Percentiles rank a stretch among this genome's conserved stretches.
These are phyloP conservation scores for Theonella swinhoei DNA, from an alignment of 37 sponge, comb jelly and placozoan genomes.

Conservation along the genomic window DNA sequence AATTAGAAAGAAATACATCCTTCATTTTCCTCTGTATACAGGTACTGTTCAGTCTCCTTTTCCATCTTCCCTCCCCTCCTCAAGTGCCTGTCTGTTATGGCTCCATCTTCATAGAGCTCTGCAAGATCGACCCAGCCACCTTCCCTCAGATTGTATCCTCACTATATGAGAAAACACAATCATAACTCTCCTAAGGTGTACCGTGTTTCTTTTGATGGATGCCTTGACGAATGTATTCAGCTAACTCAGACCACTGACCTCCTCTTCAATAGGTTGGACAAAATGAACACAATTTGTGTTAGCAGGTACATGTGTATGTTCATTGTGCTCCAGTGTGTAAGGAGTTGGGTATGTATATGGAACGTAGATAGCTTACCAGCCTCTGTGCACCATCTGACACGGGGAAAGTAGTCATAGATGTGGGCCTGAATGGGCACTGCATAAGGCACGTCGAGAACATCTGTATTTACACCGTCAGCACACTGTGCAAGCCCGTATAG, in stretches of 20 bases:
- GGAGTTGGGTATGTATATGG: too few species aligned
- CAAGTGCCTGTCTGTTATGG: slow-evolving; percentile 82
- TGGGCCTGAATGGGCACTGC: too few species aligned
- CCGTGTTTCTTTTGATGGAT: not conserved
- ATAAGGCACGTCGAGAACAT: too few species aligned
- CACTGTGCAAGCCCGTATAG: too few species aligned
- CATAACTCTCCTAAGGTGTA: too few species aligned
- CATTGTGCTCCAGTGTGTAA: too few species aligned
- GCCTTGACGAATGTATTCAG: slow-evolving; percentile 28
- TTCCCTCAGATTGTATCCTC: slow-evolving; percentile 77
- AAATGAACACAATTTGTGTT: slow-evolving; percentile 80
- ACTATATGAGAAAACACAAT: not conserved
- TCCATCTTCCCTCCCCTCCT: slow-evolving; percentile 80
- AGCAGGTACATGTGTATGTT: slow-evolving; percentile 74
- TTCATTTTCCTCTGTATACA: slow-evolving; percentile 16
- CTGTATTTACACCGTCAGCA: too few species aligned
- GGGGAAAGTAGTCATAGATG: too few species aligned
- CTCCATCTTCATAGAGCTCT: slow-evolving; percentile 82
- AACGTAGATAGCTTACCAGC: too few species aligned
- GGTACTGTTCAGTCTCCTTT: slow-evolving; percentile 77
- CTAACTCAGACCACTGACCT: slow-evolving; percentile 75
- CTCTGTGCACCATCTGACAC: too few species aligned
- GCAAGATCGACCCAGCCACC: slow-evolving; percentile 68
- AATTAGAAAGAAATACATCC: not conserved
- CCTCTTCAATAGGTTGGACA: slow-evolving; percentile 77